Evolutionary conservation across 2,888 invertebrate genomes (phyloP), one percentile per base, ranked within the genome.

Genomic region (Acrocera orbiculus): DNA sequence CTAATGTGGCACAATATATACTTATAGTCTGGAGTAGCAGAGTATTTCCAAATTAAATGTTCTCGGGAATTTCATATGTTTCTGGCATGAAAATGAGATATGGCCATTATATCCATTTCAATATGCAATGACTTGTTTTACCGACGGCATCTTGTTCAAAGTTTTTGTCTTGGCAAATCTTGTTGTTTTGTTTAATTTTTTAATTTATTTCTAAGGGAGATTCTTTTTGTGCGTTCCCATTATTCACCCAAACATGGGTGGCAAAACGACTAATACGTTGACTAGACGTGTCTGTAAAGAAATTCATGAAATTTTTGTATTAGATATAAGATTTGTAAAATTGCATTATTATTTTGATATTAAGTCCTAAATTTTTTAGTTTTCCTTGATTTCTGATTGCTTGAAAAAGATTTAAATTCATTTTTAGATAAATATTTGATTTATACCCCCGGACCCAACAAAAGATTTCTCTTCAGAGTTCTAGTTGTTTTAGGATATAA

Each of bases 211-310:
- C n/a, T n/a, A 30, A 32, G 24, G 17, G 16, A 32, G 31, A 32
- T 32, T 25, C 16, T 32, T 32, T 24, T 17, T 32, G 20, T 16
- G 30, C 30, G 20, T 32, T 9, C 27, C 27, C 32, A 32, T 32
- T 32, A 32, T 27, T 20, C 27, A n/a, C n/a, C 11, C 30, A 27
- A 33, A 33, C 36, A 30, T 37, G 36, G 36, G 36, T 37, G 36
- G 36, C 27, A 37, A 33, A 37, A 33, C 32, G 25, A 37, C 36
- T 17, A 37, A 37, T 37, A 30, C 29, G 36, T 22, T 37, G 36
- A 37, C 36, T 37, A 37, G 36, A 37, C 33, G 32, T 27, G 36
- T 32, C 25, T 36, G 32, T 36, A 28, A 30, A 30, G 30, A 29
- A 30, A 35, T 35, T 35, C 30, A 26, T 35, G 15, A 17, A 14